Conservation (phyloP, 2,888 invertebrate genomes). For the Auanema sp. region DNA sequence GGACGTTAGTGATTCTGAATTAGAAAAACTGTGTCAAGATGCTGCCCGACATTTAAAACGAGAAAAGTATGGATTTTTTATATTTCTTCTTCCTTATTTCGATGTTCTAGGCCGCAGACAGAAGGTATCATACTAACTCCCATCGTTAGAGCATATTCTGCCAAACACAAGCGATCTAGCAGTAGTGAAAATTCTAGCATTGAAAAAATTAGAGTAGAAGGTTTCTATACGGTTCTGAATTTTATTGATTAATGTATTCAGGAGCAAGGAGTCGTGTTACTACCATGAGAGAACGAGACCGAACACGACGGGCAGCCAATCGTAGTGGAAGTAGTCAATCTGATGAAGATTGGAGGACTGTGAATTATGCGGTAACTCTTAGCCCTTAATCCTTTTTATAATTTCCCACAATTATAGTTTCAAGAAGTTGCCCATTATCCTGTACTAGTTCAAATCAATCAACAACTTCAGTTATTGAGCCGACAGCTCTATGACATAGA, state of each 20-base stretch:
- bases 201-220: slow-evolving; percentile 15
- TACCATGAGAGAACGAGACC: not conserved
- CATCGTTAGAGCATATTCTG: not conserved
- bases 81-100: not conserved
- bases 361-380: slow-evolving; percentile 16
- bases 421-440: slow-evolving; percentile 51
- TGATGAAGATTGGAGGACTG: slow-evolving; percentile 19
- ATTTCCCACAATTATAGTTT: slow-evolving; percentile 28
- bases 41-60: slow-evolving; percentile 16
- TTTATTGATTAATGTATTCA: not conserved
- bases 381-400: not conserved
- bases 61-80: slow-evolving; percentile 10
- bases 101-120: slow-evolving; percentile 10
- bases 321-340: slow-evolving; percentile 19
- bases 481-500: slow-evolving; percentile 47
- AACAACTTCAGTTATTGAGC: slow-evolving; percentile 43
- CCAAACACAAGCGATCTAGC: slow-evolving; percentile 14
- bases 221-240: not conserved
- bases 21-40: slow-evolving; percentile 14
- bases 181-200: slow-evolving; percentile 22
- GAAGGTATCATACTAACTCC: slow-evolving; percentile 18
- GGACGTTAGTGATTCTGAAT: slow-evolving; percentile 19
- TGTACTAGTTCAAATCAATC: slow-evolving; percentile 46
- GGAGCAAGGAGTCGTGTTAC: slow-evolving; percentile 8
- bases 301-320: not conserved